Base-by-base conservation (phyloP, 2,797 vertebrate species). In the Chloroceryle inda region DNA sequence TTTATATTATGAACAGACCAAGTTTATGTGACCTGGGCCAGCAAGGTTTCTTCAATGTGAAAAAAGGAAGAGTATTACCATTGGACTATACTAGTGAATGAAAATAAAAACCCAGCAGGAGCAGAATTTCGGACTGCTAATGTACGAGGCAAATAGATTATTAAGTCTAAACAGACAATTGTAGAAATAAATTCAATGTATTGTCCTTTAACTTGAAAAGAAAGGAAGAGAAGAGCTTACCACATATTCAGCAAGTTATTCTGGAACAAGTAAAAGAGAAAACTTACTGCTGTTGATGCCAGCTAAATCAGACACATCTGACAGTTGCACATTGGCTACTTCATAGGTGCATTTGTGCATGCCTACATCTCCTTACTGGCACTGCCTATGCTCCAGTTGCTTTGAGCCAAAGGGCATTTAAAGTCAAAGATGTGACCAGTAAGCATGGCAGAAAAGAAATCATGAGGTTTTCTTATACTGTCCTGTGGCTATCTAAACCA, bases 401-500 rank as follows among this genome's bases (percentile, higher is more conserved):
- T 92, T 68, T 11, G 12, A 76, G 26, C 6, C 77, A 91, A 84
- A 79, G 20, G 8, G 76, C 29, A 7, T 31, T 66, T 73, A 73
- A 38, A 86, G 19, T 47, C 19, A 7, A 68, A 76, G 50, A 71
- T 82, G 59, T 37, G 8, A 14, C 13, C 38, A 73, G 26, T 40
- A 31, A 89, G 4, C 47, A 18, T 6, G 7, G 27, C 1, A n/a
- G 40, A 73, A 91, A 76, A 76, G 29, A 88, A 92, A 50, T 16
- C 9, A 31, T 4, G 3, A 13, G 1, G 0, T 52, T 77, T 50
- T 83, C 84, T 50, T 8, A 42, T 49, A 64, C 4, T 0, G 0
- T 35, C 37, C 38, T 66, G 47, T 4, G 10, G 12, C 66, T 82
- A 50, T 44, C 13, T 55, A 89, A 88, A 66, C 6, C 9, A 69